Base-by-base conservation (phyloP, 1,140 invertebrate species). In the Drosophila paulistorum region DNA sequence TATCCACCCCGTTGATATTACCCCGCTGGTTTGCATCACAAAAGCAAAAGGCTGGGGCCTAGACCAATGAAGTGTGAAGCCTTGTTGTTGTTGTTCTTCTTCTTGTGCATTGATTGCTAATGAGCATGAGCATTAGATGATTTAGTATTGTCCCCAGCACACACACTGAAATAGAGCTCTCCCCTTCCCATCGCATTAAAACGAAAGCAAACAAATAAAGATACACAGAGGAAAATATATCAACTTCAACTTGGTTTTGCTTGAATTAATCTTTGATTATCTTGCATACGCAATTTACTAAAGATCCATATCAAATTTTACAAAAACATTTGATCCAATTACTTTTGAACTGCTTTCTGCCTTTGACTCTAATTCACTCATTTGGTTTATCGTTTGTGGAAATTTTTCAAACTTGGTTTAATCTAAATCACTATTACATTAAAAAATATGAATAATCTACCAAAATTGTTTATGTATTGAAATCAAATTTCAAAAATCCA, bases 61-160 rank as follows among this genome's bases (percentile, higher is more conserved):
- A 51, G 45, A 23, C 69, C 85, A 87, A 80, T 87, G 80, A 84
- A 84, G 83, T 87, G 83, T 87, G 77, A 87, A 87, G 77, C 83
- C 73, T 77, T 82, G 65, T 55, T 62, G 62, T 65, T 59, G 9
- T 23, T 71, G 65, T 42, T 76, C 26, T 30, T 80, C 64, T 70
- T 81, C 59, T 45, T 80, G 80, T 79, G 80, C 84, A 87, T 87
- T 89, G 84, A 87, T 87, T 87, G 80, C 84, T 87, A 89, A 89
- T 89, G 84, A 89, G 84, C 81, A 57, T 68, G 80, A 79, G 79
- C 84, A 89, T 89, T 84, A 75, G 84, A 84, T 89, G 84, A 89
- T 89, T 89, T 84, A 89, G 74, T 87, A 76, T 58, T 60, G 62
- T 45, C 67, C 60, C 57, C 71, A 66, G 39, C 45, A 45, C 45